phyloP scores from a whole-genome alignment of 2,113 vertebrate species.

The Megaceryle maxima region DNA sequence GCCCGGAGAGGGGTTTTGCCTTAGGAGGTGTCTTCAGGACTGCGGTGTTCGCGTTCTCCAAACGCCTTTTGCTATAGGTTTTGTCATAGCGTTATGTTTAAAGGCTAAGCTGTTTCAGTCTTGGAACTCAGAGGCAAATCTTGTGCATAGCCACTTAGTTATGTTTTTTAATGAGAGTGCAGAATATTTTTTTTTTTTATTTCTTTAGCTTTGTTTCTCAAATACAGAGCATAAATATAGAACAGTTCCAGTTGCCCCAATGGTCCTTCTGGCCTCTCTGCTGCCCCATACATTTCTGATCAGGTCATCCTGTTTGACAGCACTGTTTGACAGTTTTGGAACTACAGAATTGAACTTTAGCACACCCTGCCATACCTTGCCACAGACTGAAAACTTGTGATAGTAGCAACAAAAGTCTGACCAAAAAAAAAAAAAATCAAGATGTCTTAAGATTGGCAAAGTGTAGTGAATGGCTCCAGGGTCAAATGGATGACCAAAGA shows the following conservation, averaged over 20 bases:
- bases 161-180: accelerated
- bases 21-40: accelerated
- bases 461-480: accelerated
- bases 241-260: accelerated
- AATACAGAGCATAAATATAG: accelerated
- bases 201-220: not conserved
- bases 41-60: accelerated
- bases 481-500: not conserved
- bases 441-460: accelerated
- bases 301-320: not conserved
- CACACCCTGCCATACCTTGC: not conserved
- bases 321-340: not conserved
- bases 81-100: accelerated
- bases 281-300: accelerated
- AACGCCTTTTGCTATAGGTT: accelerated
- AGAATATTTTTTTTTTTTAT: too few species aligned
- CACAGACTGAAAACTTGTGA: not conserved
- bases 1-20: not conserved
- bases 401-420: not conserved
- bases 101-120: not conserved
- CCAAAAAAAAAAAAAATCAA: not conserved
- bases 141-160: accelerated
- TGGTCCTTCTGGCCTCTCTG: accelerated
- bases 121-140: not conserved
- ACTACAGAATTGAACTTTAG: accelerated